Percentiles rank a stretch among this genome's conserved stretches.
phyloP scores from a whole-genome alignment of 2,888 invertebrate genomes.

The Leptogaster cylindrica region DNA sequence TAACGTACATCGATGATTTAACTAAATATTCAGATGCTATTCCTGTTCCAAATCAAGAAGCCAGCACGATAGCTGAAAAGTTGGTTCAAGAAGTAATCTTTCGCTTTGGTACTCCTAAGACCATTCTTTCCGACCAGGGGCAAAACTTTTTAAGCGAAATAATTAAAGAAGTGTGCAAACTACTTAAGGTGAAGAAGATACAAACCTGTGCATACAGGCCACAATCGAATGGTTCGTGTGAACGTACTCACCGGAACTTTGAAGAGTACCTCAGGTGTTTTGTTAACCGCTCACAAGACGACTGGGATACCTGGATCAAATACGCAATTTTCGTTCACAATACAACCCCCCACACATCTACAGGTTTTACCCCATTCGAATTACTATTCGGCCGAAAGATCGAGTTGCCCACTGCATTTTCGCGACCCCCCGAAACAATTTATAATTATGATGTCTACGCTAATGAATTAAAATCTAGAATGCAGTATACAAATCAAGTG shows the following conservation, averaged over 20 bases:
- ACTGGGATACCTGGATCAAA: slow-evolving; percentile 10
- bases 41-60: slow-evolving; percentile 51
- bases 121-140: no score
- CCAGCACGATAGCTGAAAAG: slow-evolving; percentile 53
- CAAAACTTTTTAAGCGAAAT: neutral
- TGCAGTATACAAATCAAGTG: no score
- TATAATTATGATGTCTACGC: no score
- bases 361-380: slow-evolving; percentile 4
- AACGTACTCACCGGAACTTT: neutral
- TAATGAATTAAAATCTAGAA: no score
- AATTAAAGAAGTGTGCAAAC: neutral
- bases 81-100: neutral
- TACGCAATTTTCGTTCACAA: neutral
- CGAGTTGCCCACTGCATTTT: no score
- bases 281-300: neutral
- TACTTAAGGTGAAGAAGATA: slow-evolving; percentile 11
- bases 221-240: slow-evolving; percentile 7
- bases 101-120: neutral
- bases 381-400: neutral
- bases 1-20: slow-evolving; percentile 51
- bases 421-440: no score
- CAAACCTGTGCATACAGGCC: slow-evolving; percentile 9
- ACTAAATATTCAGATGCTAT: slow-evolving; percentile 52
- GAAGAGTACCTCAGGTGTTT: slow-evolving; percentile 2
- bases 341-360: neutral